A percentile compares a stretch with the other conserved stretches of the same genome.
Conservation (phyloP, 2,113 vertebrate genomes). For the Taurulus bubalis region DNA sequence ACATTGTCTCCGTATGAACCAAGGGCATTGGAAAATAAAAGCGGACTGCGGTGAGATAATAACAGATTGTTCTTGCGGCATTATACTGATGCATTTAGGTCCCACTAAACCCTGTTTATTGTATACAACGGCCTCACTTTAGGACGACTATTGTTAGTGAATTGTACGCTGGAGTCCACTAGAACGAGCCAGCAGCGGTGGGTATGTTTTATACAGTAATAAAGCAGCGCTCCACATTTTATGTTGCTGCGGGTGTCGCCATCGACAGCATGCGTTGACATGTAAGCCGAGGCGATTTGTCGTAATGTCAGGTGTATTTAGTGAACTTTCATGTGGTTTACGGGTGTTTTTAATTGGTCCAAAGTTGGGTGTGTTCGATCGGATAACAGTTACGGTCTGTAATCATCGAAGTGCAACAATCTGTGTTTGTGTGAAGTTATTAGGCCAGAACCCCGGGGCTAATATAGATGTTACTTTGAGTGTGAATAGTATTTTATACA, state of each 20-base stretch:
- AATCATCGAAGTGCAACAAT: background rate
- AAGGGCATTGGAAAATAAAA: constrained; percentile 75
- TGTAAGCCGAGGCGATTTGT: background rate
- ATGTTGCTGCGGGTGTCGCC: constrained; percentile 55
- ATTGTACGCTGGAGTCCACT: constrained; percentile 44
- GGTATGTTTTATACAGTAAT: constrained; percentile 64
- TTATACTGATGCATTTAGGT: constrained; percentile 58
- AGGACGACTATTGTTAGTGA: constrained; percentile 46
- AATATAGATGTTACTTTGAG: background rate
- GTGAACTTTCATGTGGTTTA: background rate
- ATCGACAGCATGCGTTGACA: constrained; percentile 28
- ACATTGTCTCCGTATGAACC: constrained; percentile 74
- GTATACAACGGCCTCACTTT: constrained; percentile 49
- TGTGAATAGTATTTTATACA: background rate
- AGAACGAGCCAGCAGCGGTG: constrained; percentile 54
- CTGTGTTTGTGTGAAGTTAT: background rate
- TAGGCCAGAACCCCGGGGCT: background rate
- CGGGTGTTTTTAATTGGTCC: background rate
- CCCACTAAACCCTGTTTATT: constrained; percentile 63
- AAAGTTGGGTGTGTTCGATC: background rate
- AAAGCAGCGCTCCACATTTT: constrained; percentile 84
- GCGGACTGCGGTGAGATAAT: constrained; percentile 62
- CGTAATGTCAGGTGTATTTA: background rate
- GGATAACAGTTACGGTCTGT: background rate
- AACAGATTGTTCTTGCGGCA: constrained; percentile 64